Evolutionary conservation across 2,113 vertebrate genomes (phyloP), one percentile per base, ranked within the genome.

Genomic region (Coreoperca whiteheadi): DNA sequence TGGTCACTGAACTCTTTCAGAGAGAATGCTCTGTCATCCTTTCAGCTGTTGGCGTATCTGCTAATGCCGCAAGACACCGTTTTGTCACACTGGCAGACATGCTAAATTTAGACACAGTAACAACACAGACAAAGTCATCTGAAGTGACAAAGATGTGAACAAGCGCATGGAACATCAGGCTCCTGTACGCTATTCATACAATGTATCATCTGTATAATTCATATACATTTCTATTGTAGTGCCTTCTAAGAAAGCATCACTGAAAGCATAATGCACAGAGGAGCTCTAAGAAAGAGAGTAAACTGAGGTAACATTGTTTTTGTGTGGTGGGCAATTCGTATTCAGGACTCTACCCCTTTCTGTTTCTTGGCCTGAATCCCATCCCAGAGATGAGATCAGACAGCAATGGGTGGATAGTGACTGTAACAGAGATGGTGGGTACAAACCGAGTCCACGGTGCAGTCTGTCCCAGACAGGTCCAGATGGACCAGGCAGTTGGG

Each of bases 401-500:
- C 39, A 75, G 71, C 4, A 28, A 77, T 60, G 81, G 43, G 23
- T 53, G 81, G 69, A 80, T 56, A 76, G 77, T 23, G 20, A 65
- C 63, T 70, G 63, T 53, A 77, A 85, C 10, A 72, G 61, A 87
- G 61, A 75, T 6, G 21, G 34, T 30, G 82, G 89, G 30, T 88
- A 94, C 97, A 94, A 84, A 98, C 97, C 91, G 88, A 93, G 87
- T 98, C 97, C 12, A 98, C 94, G 2, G 95, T 90, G 28, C 97
- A 98, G 94, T 98, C 97, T 0, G 97, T 98, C 39, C 96, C 96
- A 0, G 97, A 96, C 74, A 98, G 90, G 86, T 98, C 96, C 93
- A 98, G 88, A 82, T 97, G 96, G 32, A 97, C 95, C 84, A 98
- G 94, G 64, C 96, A 97, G 68, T 98, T 98, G 80, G 97, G 97